Percentiles rank a stretch among this genome's conserved stretches.
Evolutionary conservation across 2,113 vertebrate genomes (phyloP).

Genomic region (Callochromis pleurospilus): DNA sequence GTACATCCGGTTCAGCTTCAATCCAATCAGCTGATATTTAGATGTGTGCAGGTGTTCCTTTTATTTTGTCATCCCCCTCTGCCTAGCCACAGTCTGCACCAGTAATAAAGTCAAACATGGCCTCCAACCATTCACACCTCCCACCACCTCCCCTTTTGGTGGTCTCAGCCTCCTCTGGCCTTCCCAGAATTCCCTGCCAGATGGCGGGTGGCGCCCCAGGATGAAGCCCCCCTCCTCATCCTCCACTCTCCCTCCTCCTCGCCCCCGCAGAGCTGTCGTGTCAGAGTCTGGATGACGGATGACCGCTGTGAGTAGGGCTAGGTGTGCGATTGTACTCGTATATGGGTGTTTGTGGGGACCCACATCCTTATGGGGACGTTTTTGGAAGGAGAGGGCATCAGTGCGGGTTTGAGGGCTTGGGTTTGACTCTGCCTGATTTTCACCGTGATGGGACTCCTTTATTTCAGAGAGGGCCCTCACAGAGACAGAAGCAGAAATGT

Average conservation of each 20-base stretch:
- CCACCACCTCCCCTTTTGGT: background rate
- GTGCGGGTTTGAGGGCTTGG: background rate
- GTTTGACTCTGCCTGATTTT: background rate
- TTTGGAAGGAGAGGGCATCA: background rate
- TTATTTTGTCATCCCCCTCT: background rate
- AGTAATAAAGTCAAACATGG: conserved; percentile 4
- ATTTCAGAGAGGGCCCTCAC: background rate
- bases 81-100: background rate
- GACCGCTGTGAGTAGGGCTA: conserved; percentile 35
- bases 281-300: conserved; percentile 58
- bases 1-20: background rate
- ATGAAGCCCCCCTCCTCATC: conserved; percentile 6
- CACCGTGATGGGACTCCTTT: background rate
- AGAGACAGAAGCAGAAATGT: background rate
- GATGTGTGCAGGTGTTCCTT: background rate
- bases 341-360: background rate
- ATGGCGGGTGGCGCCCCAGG: conserved; percentile 49
- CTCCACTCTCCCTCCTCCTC: background rate
- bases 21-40: background rate
- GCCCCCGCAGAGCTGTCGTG: conserved; percentile 55
- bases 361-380: background rate
- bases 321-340: background rate
- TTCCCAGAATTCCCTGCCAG: conserved; percentile 65
- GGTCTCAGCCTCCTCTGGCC: conserved; percentile 37
- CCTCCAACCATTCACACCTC: background rate